Percentiles rank a stretch among this genome's conserved stretches.
phyloP scores from a whole-genome alignment of 2,888 invertebrate genomes.

The Nomada ferruginata region DNA sequence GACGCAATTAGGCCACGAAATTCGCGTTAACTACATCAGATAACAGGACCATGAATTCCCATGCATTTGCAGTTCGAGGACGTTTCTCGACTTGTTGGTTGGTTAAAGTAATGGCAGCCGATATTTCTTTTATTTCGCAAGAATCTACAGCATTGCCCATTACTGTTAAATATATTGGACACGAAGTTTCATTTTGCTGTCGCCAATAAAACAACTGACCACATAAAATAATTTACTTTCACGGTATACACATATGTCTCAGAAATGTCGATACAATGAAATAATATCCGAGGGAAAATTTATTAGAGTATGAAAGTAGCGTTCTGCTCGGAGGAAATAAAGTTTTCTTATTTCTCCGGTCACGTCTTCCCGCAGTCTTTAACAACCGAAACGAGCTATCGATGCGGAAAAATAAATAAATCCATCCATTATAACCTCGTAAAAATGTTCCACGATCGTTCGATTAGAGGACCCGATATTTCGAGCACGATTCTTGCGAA shows the following conservation, averaged over 20 bases:
- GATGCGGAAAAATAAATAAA: neutral
- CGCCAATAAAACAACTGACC: too few relatives aligned
- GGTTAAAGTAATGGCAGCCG: neutral
- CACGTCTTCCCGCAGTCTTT: neutral
- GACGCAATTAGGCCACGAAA: conserved; percentile 42
- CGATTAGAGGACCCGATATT: neutral
- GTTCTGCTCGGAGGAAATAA: neutral
- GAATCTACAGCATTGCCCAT: neutral
- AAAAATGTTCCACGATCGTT: neutral
- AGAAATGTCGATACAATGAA: too few relatives aligned
- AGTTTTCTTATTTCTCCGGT: neutral
- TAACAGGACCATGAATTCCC: conserved; percentile 11
- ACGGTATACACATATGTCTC: too few relatives aligned
- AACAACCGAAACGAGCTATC: neutral
- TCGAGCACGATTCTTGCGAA: neutral
- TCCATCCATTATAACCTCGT: neutral
- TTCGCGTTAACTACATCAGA: conserved; percentile 42
- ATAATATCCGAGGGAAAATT: too few relatives aligned
- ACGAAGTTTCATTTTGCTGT: too few relatives aligned
- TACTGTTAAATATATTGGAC: too few relatives aligned
- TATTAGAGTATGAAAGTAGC: too few relatives aligned
- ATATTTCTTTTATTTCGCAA: neutral
- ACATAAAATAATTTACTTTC: too few relatives aligned
- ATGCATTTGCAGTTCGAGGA: neutral
- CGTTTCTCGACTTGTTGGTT: conserved; percentile 11